phyloP scores from a whole-genome alignment of 2,797 vertebrate species.

The Sebastes umbrosus region DNA sequence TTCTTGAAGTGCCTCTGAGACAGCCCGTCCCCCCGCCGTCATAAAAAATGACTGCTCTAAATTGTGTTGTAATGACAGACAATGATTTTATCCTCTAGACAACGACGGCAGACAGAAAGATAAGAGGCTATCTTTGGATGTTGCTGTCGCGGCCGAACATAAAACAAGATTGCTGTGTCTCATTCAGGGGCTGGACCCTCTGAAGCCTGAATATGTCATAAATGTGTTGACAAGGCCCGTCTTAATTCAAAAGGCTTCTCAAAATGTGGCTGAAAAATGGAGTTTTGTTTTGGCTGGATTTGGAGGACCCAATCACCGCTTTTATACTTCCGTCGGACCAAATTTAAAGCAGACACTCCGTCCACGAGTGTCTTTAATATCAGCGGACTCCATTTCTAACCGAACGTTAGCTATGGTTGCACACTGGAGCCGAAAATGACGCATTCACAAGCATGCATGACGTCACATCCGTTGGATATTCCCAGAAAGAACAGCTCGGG shows the following conservation, averaged over 20 bases:
- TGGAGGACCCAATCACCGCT: not conserved
- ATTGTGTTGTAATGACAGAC: conserved; percentile 1
- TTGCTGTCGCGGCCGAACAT: not conserved
- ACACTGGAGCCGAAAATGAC: no score
- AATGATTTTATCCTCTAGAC: not conserved
- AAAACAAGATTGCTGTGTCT: not conserved
- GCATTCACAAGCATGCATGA: no score
- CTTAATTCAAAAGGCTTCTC: not conserved
- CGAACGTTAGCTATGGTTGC: no score
- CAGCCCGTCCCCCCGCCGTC: not conserved
- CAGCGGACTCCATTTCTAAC: no score
- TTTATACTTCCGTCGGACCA: not conserved
- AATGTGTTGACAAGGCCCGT: not conserved
- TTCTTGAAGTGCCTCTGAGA: conserved; percentile 26
- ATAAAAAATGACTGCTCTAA: conserved; percentile 5
- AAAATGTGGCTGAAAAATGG: not conserved
- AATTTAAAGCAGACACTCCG: not conserved
- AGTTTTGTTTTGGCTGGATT: not conserved
- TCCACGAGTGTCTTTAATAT: not conserved
- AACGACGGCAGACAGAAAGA: not conserved
- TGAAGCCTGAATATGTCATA: not conserved
- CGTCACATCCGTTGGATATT: no score
- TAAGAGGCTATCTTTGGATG: not conserved
- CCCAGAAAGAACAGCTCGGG: rapidly evolving
- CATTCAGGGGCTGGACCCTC: not conserved